Evolutionary conservation across 2,888 invertebrate genomes (phyloP).

Genomic region (Teleogryllus oceanicus): DNA sequence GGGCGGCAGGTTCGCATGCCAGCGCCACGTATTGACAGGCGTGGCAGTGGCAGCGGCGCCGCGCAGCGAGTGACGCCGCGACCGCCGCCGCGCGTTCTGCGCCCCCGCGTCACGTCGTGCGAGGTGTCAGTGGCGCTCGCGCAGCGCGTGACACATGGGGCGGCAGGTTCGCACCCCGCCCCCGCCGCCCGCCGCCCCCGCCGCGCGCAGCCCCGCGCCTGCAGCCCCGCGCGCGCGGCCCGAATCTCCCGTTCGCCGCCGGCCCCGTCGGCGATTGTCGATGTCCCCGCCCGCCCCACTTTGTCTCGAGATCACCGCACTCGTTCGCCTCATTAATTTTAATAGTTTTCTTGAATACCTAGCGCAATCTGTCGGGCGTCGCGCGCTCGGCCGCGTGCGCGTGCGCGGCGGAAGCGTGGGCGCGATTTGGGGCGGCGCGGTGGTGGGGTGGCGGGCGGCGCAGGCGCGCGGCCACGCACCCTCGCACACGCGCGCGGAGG

Average conservation of each 20-base stretch:
- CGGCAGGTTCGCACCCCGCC: too few relatives aligned
- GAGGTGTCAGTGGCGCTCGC: too few relatives aligned
- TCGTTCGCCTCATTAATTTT: conserved; percentile 1
- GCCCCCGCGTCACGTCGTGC: too few relatives aligned
- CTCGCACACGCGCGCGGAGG: background rate
- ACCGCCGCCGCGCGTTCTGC: background rate
- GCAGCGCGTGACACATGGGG: background rate
- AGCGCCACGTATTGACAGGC: too few relatives aligned
- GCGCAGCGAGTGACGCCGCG: background rate
- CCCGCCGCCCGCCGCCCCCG: background rate
- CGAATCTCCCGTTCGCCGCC: background rate
- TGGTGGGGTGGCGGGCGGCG: background rate
- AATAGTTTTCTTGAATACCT: background rate
- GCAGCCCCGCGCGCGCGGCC: background rate
- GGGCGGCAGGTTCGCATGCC: too few relatives aligned
- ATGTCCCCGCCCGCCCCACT: background rate
- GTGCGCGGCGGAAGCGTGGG: background rate
- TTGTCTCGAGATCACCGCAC: background rate
- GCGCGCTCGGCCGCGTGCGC: background rate
- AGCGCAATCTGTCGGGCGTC: background rate
- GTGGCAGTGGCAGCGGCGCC: too few relatives aligned
- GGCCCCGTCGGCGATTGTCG: background rate
- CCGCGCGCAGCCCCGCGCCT: background rate
- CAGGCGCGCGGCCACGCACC: background rate
- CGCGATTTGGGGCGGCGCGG: background rate